Base-by-base conservation (phyloP, 2,113 vertebrate genomes). In the Rostratula benghalensis region DNA sequence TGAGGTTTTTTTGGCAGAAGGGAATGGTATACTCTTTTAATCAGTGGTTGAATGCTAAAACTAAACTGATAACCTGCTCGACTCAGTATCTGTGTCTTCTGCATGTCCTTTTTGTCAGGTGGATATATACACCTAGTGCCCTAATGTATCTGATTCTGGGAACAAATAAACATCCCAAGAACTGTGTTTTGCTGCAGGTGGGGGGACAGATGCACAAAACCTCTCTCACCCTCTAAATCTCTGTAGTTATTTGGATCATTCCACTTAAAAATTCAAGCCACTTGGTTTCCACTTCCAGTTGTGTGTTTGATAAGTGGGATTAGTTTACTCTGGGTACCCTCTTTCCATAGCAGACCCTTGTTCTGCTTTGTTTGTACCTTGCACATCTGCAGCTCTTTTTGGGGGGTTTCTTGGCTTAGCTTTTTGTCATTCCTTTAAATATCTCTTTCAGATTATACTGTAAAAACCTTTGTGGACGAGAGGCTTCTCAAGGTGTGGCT, bases 381-480 rank as follows among this genome's bases (percentile, higher is more conserved):
- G 8, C 6, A 7, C n/a, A n/a, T 13, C 45, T 13, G 76, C 56
- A 84, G 51, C 69, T 57, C 11, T 2, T 9, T 8, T 3, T 2
- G 3, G 13, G 45, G 14, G 1, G 1, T 2, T 2, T 22, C 12
- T 11, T 28, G 7, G 1, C 54, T 50, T 93, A 53, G 35, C 46
- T 23, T 73, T 50, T 50, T 75, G 45, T 75, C 30, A 50, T 80
- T 45, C 8, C 41, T 82, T 84, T 27, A 60, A 79, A 77, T 88
- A 13, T 33, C 18, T 82, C 13, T 69, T 37, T 21, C 6, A 33
- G 83, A 7, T 14, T 13, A 7, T 5, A 1, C 17, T 11, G 20
- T 46, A 24, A 54, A 41, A 70, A 4, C 45, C 28, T 39, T 11
- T 27, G 33, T 3, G 43, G 39, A 1, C 33, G 83, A 68, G 33